Evolutionary conservation across 2,797 vertebrate species (phyloP), one percentile per base, ranked within the genome.

Genomic region (Huso huso): DNA sequence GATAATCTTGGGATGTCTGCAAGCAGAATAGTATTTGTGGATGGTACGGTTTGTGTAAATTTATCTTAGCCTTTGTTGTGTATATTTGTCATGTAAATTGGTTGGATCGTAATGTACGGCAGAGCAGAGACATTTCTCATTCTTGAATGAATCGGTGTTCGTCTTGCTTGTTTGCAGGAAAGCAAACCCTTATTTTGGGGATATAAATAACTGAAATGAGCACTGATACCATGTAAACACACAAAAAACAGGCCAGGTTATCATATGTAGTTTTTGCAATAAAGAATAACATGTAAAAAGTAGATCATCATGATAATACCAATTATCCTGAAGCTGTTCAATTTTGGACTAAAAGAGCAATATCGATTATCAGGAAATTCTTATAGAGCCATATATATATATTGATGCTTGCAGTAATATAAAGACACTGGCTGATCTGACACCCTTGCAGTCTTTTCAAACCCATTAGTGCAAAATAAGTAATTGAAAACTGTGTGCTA

Each of bases 251-350:
- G 49, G 23, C 77, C 76, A 53, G 71, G 75, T 78, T 77, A 72
- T 71, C 68, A 15, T 70, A 68, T 78, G 75, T 78, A 78, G 78
- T 78, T 79, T 79, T 74, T 75, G 71, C 74, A 79, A 76, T 77
- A 77, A 64, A 68, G 67, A 13, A 73, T 71, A 73, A 76, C 75
- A 79, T 79, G 70, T 77, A 79, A 77, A 69, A 70, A 72, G 64
- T 73, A 23, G 63, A 64, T 51, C 49, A 64, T 50, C 18, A 6
- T 10, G 49, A 64, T 13, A 51, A 51, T 64, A 18, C 50, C 63
- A 52, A 4, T 37, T 37, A 37, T 37, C 50, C 10, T 64, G 15
- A 18, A 51, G 63, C 49, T 64, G 53, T 51, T 64, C 63, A 51
- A 49, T 64, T 64, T 64, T 48, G 51, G 51, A 4, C 23, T 51